Conservation (phyloP, 2,797 vertebrate genomes). For the Geotrypetes seraphini region DNA sequence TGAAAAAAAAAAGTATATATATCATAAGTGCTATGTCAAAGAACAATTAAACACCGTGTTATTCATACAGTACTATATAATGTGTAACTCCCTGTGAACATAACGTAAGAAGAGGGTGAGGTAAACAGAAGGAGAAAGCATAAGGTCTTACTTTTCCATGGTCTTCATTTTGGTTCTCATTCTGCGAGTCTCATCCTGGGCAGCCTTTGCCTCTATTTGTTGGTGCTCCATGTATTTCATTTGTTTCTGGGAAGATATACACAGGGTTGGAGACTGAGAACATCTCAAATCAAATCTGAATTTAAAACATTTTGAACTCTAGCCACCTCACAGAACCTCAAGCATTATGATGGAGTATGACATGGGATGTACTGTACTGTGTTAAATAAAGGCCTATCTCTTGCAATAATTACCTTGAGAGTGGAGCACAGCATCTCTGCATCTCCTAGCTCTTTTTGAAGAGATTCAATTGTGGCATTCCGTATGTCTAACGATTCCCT, state of each 20-base stretch:
- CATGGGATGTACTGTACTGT: neutral
- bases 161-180: conserved; percentile 74
- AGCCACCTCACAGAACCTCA: too few relatives aligned
- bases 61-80: too few relatives aligned
- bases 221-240: conserved; percentile 83
- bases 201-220: conserved; percentile 64
- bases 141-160: conserved; percentile 74
- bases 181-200: conserved; percentile 71
- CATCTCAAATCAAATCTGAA: neutral
- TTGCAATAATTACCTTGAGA: conserved; percentile 63
- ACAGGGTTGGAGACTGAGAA: too few relatives aligned
- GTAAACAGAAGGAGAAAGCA: neutral
- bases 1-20: too few relatives aligned
- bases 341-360: too few relatives aligned
- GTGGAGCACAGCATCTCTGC: conserved; percentile 78
- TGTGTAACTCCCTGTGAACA: too few relatives aligned
- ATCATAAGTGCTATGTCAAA: too few relatives aligned
- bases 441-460: conserved; percentile 63
- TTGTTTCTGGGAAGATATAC: conserved; percentile 71
- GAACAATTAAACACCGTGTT: too few relatives aligned
- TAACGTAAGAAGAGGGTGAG: conserved; percentile 18
- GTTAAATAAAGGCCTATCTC: too few relatives aligned
- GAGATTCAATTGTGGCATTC: conserved; percentile 66
- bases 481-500: conserved; percentile 72
- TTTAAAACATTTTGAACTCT: neutral